Percentiles rank a stretch among this genome's conserved stretches.
These are phyloP conservation scores for Atlantisia rogersi DNA, from an alignment of 2,113 vertebrate genomes.

Conservation along the genomic window DNA sequence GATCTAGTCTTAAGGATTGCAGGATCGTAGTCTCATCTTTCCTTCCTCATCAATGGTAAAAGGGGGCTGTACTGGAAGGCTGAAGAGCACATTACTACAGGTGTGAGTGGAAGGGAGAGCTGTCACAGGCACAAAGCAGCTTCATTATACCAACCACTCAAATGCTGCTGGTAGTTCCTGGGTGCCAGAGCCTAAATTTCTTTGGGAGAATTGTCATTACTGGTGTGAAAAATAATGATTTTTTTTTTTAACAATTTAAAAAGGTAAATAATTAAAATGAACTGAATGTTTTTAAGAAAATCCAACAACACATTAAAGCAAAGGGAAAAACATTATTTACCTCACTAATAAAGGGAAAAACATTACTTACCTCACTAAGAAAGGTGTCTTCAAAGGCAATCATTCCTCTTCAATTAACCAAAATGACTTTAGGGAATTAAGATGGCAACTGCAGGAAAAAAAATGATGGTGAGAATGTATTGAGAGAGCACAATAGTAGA, in stretches of 20 bases:
- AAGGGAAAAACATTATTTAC: slow-evolving; percentile 2
- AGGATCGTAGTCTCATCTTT: not conserved
- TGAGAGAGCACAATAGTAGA: not conserved
- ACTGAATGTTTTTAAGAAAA: not conserved
- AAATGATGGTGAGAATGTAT: not conserved
- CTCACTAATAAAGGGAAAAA: not conserved
- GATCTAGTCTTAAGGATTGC: not conserved
- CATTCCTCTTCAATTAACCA: slow-evolving; percentile 38
- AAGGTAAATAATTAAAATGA: not conserved
- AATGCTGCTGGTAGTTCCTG: not conserved
- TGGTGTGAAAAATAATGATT: not conserved
- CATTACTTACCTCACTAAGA: not conserved
- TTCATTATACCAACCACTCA: not conserved
- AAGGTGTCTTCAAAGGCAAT: slow-evolving; percentile 15
- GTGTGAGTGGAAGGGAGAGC: not conserved
- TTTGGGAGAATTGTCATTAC: not conserved
- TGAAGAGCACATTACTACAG: not conserved
- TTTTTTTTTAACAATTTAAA: not conserved
- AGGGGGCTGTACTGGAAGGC: not conserved
- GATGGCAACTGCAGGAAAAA: slow-evolving; percentile 38
- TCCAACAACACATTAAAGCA: not conserved
- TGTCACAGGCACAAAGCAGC: not conserved
- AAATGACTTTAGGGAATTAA: slow-evolving; percentile 32
- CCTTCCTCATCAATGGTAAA: not conserved
- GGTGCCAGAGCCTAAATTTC: not conserved